phyloP scores from a whole-genome alignment of 2,888 invertebrate species.

The Subacronicta megacephala region DNA sequence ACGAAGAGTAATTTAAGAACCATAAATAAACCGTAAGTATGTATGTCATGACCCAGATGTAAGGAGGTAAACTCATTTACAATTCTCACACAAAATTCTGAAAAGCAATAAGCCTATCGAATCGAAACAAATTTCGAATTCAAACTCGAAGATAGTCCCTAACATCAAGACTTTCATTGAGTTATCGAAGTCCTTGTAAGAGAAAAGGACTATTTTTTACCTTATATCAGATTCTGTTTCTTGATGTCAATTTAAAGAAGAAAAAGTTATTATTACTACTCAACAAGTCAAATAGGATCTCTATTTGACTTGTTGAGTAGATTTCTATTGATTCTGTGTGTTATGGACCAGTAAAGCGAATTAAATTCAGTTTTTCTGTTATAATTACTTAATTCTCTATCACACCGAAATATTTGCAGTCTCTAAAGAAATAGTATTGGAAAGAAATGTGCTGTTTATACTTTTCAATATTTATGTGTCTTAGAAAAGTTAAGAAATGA shows the following conservation, averaged over 20 bases:
- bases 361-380: conserved; percentile 3
- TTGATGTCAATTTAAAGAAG: conserved; percentile 43
- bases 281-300: no score
- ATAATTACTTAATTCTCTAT: no score
- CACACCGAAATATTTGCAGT: background rate
- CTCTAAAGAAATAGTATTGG: background rate
- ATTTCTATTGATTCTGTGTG: conserved; percentile 16
- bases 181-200: conserved; percentile 64
- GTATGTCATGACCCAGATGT: conserved; percentile 23
- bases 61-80: conserved; percentile 46
- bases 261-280: conserved; percentile 41
- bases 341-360: conserved; percentile 1
- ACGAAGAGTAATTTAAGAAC: no score
- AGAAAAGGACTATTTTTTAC: conserved; percentile 62
- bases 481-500: background rate
- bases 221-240: conserved; percentile 65
- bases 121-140: conserved; percentile 59
- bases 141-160: conserved; percentile 55
- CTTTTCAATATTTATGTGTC: background rate
- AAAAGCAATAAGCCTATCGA: conserved; percentile 61
- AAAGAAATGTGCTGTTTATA: background rate
- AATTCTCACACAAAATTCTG: conserved; percentile 46
- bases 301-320: conserved; percentile 28
- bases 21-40: no score
- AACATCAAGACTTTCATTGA: conserved; percentile 64